phyloP scores from a whole-genome alignment of 2,797 vertebrate species.

The Oophaga sylvatica region DNA sequence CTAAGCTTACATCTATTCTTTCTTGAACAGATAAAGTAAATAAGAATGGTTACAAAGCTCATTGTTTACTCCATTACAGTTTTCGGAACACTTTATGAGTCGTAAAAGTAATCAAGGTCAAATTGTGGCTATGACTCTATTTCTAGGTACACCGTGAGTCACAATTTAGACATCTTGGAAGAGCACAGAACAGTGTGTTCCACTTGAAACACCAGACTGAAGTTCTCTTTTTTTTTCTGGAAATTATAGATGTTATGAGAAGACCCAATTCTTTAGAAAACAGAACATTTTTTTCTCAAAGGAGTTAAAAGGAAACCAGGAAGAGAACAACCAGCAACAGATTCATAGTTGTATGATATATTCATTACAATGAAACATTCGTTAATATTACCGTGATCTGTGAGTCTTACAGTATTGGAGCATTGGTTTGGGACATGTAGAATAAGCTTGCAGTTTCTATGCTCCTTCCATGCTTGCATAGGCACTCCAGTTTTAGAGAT shows the following conservation, averaged over 20 bases:
- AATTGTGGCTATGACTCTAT: not conserved
- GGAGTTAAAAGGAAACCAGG: not conserved
- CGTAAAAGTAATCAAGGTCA: constrained; percentile 10
- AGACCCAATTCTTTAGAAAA: not conserved
- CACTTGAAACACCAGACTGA: not conserved
- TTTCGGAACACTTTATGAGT: not conserved
- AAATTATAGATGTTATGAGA: constrained; percentile 1
- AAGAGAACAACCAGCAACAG: not conserved
- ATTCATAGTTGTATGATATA: not conserved
- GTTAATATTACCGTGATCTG: no score
- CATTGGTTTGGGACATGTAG: no score
- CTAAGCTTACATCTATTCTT: not conserved
- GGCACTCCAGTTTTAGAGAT: no score
- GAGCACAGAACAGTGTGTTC: not conserved
- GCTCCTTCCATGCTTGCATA: no score
- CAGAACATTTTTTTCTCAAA: not conserved
- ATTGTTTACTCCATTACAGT: not conserved
- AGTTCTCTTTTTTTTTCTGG: not conserved
- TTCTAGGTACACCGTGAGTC: not conserved
- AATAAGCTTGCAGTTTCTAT: no score
- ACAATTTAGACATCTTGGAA: constrained; percentile 9
- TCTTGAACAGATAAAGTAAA: not conserved
- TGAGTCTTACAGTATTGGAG: no score
- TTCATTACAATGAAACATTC: not conserved
- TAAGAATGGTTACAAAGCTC: not conserved